Evolutionary conservation across 2,113 vertebrate genomes (phyloP), one percentile per base, ranked within the genome.

Genomic region (Melierax canorus): DNA sequence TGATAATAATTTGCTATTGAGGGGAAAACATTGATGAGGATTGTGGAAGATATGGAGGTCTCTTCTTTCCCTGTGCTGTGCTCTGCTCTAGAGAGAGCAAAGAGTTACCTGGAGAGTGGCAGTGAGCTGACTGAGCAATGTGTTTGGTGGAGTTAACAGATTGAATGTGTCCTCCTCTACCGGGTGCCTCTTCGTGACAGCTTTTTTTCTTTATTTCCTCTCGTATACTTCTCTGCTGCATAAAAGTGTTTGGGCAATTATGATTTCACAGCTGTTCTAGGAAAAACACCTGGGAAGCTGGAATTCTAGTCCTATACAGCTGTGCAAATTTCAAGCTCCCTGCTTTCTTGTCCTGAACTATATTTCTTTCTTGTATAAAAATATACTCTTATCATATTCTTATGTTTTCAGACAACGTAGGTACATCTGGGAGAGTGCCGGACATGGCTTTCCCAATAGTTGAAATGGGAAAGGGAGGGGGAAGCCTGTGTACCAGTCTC

Each of bases 381-480:
- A 39, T 8, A 38, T 6, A 20, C 39, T 48, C 17, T 75, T 62
- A 15, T 9, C 36, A 46, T 8, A 0, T 53, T 53, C 4, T 43
- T 48, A 36, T 46, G 24, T 32, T 59, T 74, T 38, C 43, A 45
- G 53, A 29, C n/a, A 27, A 7, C 1, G 1, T 22, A 59, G n/a
- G 2, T 32, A 17, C 0, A 3, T 58, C 26, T 59, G 30, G 60
- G 39, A 45, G 18, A 68, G 73, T 0, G 2, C 38, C 20, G 39
- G 20, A 14, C 0, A 0, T n/a, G 36, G 23, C 27, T 66, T 38
- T 76, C 27, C 15, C 24, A 23, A 1, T 5, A 23, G 32, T 11
- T 77, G 32, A 53, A 8, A 9, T 5, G 10, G 34, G 56, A 21
- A 7, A 39, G 34, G 21, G 20, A 17, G 43, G 21, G 34, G 24